Percentiles rank a stretch among this genome's conserved stretches.
phyloP scores from a whole-genome alignment of 2,113 vertebrate species.

The Sinocyclocheilus rhinocerous region DNA sequence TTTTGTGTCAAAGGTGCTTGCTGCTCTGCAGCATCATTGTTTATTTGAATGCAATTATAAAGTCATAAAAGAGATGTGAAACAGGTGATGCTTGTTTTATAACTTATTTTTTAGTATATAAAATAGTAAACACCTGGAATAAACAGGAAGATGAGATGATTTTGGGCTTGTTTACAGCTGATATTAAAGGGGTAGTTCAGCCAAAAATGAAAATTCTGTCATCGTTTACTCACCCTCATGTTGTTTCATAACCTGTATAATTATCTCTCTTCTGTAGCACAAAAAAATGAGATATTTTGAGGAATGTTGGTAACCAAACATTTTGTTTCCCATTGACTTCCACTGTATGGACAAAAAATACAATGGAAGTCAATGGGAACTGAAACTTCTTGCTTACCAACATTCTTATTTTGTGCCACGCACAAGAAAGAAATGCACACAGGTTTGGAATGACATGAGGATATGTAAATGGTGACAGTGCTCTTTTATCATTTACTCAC shows the following conservation, averaged over 20 bases:
- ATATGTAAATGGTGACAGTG: neutral
- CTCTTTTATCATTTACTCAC: neutral
- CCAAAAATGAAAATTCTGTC: neutral
- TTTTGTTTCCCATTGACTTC: neutral
- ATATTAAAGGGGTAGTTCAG: neutral
- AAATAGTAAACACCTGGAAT: conserved; percentile 58
- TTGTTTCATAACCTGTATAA: neutral
- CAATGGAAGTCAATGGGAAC: neutral
- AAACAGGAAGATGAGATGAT: conserved; percentile 44
- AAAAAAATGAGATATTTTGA: neutral
- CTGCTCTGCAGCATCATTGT: conserved; percentile 25
- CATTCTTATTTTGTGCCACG: neutral
- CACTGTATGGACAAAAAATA: neutral
- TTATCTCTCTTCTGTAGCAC: neutral
- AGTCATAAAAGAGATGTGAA: conserved; percentile 58
- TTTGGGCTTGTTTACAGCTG: conserved; percentile 22
- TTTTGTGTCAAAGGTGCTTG: conserved; percentile 34
- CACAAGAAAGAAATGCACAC: neutral
- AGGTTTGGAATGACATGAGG: neutral
- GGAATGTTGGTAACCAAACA: neutral
- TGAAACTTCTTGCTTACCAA: neutral
- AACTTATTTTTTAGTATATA: conserved; percentile 58
- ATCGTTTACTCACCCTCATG: neutral
- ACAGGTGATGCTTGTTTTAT: conserved; percentile 56
- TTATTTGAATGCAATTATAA: conserved; percentile 52